Conservation (phyloP, 2,888 invertebrate species). For the Plebejus melissa region DNA sequence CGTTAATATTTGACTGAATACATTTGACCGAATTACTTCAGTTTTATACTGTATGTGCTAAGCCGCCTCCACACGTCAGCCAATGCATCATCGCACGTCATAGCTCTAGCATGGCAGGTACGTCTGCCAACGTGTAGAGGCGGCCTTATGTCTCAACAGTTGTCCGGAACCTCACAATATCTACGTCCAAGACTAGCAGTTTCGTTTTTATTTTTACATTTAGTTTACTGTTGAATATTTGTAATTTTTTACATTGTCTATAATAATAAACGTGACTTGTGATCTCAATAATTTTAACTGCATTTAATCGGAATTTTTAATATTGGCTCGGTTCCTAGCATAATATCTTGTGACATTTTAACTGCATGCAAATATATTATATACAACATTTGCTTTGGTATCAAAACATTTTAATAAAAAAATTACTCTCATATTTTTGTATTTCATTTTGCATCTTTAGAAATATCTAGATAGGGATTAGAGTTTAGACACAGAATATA, state of each 20-base stretch:
- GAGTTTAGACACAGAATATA: too few relatives aligned
- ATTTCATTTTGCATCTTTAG: constrained; percentile 30
- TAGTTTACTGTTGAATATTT: constrained; percentile 14
- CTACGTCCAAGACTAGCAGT: constrained; percentile 11
- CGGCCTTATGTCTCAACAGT: neutral
- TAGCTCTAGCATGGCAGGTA: neutral
- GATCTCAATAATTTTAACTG: constrained; percentile 25
- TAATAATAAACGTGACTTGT: constrained; percentile 18
- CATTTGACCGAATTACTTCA: neutral
- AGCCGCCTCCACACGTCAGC: neutral
- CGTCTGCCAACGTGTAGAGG: neutral
- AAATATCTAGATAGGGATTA: too few relatives aligned
- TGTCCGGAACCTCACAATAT: neutral
- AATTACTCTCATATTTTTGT: constrained; percentile 52
- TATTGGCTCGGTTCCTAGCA: constrained; percentile 28
- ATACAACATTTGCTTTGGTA: constrained; percentile 69
- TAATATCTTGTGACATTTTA: constrained; percentile 53
- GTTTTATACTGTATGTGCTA: neutral
- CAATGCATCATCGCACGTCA: neutral
- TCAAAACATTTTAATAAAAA: constrained; percentile 68
- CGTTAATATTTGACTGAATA: constrained; percentile 13
- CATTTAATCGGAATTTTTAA: constrained; percentile 22
- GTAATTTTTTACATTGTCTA: constrained; percentile 15
- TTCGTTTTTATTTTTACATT: constrained; percentile 4
- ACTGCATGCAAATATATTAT: constrained; percentile 62